A percentile compares a stretch with the other conserved stretches of the same genome.
Conservation (phyloP, 2,888 invertebrate genomes). For the Agrotis clavis region DNA sequence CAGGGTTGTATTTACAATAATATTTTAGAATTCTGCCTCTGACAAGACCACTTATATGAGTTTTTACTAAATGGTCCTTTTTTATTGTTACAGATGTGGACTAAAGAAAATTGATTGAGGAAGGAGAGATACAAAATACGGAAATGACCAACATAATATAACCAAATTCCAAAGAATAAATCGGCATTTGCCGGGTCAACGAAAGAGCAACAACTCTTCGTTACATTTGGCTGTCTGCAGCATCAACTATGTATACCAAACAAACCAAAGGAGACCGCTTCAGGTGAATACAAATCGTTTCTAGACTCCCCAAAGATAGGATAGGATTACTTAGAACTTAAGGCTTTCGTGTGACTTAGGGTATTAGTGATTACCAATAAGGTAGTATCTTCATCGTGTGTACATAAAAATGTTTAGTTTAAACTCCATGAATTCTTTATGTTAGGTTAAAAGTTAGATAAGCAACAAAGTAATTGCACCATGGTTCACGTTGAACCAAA, state of each 20-base stretch:
- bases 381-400: conserved; percentile 28
- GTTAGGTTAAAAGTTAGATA: conserved; percentile 54
- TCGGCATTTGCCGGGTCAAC: conserved; percentile 15
- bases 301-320: conserved; percentile 81
- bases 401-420: conserved; percentile 32
- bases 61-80: not conserved
- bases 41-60: not conserved
- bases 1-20: not conserved
- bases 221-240: conserved; percentile 34
- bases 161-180: conserved; percentile 21
- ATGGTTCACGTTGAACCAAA: conserved; percentile 65
- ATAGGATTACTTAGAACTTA: conserved; percentile 71
- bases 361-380: conserved; percentile 37
- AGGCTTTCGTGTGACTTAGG: conserved; percentile 65
- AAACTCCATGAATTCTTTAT: conserved; percentile 34
- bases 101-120: conserved; percentile 8
- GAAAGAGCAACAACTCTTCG: conserved; percentile 13
- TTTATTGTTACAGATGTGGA: conserved; percentile 58
- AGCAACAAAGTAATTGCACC: conserved; percentile 52
- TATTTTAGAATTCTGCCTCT: not conserved
- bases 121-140: conserved; percentile 17
- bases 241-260: conserved; percentile 30
- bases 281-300: conserved; percentile 71
- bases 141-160: conserved; percentile 11
- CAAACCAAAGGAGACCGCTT: conserved; percentile 60